Percentiles rank a stretch among this genome's conserved stretches.
Evolutionary conservation across 1,140 invertebrate genomes (phyloP).

Genomic region (Achroia grisella): DNA sequence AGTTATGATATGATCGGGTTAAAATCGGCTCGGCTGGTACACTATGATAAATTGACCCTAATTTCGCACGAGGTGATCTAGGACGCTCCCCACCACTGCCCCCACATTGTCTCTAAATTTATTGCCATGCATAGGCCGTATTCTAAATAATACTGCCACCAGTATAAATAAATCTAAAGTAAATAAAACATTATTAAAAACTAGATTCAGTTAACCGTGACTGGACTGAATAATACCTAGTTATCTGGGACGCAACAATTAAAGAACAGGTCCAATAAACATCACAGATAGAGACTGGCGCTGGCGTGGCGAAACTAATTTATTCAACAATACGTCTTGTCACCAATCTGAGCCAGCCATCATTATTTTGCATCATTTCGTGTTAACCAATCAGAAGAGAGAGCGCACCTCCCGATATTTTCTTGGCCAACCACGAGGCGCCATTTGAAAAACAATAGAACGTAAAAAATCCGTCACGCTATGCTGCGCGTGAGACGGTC

Average conservation of each 20-base stretch:
- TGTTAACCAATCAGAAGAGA: constrained; percentile 36
- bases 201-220: too few relatives aligned
- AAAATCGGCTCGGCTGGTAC: too few relatives aligned
- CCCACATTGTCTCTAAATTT: too few relatives aligned
- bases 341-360: constrained; percentile 55
- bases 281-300: neutral
- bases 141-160: too few relatives aligned
- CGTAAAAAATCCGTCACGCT: constrained; percentile 63
- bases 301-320: constrained; percentile 51
- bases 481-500: constrained; percentile 23
- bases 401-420: constrained; percentile 42
- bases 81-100: too few relatives aligned
- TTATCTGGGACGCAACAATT: constrained; percentile 34
- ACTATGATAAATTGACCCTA: too few relatives aligned
- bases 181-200: too few relatives aligned
- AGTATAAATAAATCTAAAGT: too few relatives aligned
- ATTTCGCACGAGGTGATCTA: too few relatives aligned
- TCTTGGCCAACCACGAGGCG: constrained; percentile 36
- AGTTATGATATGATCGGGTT: too few relatives aligned
- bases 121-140: too few relatives aligned
- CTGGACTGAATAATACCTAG: neutral
- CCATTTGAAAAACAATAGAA: constrained; percentile 70
- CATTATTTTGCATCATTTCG: constrained; percentile 58
- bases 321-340: constrained; percentile 60
- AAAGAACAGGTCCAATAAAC: constrained; percentile 19